Base-by-base conservation (phyloP, 2,888 invertebrate species). In the Zygogramma bicolorata region DNA sequence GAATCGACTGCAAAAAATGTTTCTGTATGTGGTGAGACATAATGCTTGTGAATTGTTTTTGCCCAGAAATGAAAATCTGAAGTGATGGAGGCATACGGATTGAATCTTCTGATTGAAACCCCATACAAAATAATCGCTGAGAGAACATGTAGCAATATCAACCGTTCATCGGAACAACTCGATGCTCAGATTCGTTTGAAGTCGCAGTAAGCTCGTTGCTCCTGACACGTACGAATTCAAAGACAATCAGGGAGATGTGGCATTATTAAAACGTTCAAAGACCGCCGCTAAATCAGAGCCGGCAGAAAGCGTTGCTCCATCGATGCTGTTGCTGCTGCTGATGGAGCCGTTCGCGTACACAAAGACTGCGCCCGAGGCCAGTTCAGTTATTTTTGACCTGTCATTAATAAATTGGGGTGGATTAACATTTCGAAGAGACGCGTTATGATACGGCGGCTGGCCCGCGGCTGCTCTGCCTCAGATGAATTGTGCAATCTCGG, bases 341-440 rank as follows among this genome's bases (percentile, higher is more conserved):
- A 79, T 79, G 76, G 77, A 76, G 73, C 73, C 75, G 76, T 76
- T 76, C 82, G 85, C 85, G 75, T 76, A 74, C 83, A 86, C 86
- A 86, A 86, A 86, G 86, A 85, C 85, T 84, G 15, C 70, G 84
- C 85, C 83, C 68, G 68, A 72, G 83, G 85, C 82, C 75, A 79
- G 79, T 84, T 85, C 84, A 80, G 84, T 83, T 85, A 85, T 86
- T 86, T 86, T 86, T 86, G 85, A 85, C 83, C 85, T 85, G 85
- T 85, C 86, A 84, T 85, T 86, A 85, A 85, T 86, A 85, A 85
- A 86, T 86, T 84, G 85, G 84, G 83, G 82, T 82, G 82, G 81
- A 82, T 84, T 84, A 84, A 83, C 53, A 81, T 83, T 83, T 80
- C 82, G 81, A 83, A 80, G 83, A 83, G 84, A 82, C 83, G 79